Conservation (phyloP, 2,113 vertebrate species). For the Larimichthys crocea region DNA sequence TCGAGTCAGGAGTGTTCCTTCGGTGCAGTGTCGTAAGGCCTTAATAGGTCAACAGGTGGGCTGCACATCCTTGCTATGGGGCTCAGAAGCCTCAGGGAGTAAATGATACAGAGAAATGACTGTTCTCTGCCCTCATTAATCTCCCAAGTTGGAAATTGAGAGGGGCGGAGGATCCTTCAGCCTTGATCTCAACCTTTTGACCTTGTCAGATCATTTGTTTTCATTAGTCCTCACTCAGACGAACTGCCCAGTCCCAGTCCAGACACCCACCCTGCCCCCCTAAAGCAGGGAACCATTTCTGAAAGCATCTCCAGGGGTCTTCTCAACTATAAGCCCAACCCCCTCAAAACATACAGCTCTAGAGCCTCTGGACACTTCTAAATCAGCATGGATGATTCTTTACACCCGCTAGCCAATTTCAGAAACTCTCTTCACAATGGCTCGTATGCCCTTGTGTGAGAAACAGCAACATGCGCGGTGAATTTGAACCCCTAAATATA, state of each 20-base stretch:
- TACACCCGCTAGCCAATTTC: slow-evolving; percentile 66
- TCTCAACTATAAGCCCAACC: slow-evolving; percentile 24
- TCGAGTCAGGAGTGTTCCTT: slow-evolving; percentile 23
- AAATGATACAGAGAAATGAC: slow-evolving; percentile 82
- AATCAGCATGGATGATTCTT: slow-evolving; percentile 71
- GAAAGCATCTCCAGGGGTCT: slow-evolving; percentile 65
- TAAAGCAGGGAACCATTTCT: slow-evolving; percentile 45
- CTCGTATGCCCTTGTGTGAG: slow-evolving; percentile 5
- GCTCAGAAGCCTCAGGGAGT: slow-evolving; percentile 72
- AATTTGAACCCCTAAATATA: background rate
- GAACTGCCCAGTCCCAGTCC: slow-evolving; percentile 62
- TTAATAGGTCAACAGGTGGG: slow-evolving; percentile 82
- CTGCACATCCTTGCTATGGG: slow-evolving; percentile 54
- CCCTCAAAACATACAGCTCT: slow-evolving; percentile 32
- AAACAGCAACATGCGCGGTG: slow-evolving; percentile 24
- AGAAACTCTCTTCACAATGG: slow-evolving; percentile 39
- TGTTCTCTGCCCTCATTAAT: slow-evolving; percentile 82
- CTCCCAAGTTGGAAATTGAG: slow-evolving; percentile 79
- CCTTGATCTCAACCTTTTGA: slow-evolving; percentile 85
- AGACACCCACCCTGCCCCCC: slow-evolving; percentile 51
- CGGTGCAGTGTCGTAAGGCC: slow-evolving; percentile 37
- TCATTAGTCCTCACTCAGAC: slow-evolving; percentile 81
- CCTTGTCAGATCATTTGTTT: slow-evolving; percentile 84
- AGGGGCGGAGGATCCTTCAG: slow-evolving; percentile 69
- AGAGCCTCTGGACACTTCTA: slow-evolving; percentile 68